Percentiles rank a stretch among this genome's conserved stretches.
Conservation (phyloP, 2,888 invertebrate species). For the Crocallis elinguaria region DNA sequence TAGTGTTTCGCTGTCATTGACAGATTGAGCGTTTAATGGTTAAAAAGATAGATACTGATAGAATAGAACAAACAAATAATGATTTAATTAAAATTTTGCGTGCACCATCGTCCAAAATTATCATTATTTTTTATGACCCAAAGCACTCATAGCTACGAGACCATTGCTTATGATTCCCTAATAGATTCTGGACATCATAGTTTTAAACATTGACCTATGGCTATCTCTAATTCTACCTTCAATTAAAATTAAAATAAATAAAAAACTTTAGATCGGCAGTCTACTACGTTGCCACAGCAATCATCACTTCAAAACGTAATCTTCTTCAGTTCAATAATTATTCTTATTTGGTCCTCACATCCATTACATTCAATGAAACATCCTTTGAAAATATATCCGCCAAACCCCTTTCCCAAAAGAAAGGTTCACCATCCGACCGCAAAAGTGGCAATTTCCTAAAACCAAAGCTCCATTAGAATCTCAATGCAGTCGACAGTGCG, state of each 20-base stretch:
- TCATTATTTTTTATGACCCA: no score
- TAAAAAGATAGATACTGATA: slow-evolving; percentile 4
- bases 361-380: slow-evolving; percentile 8
- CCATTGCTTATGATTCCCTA: no score
- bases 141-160: no score
- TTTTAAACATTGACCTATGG: no score
- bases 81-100: neutral
- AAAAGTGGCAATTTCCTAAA: slow-evolving; percentile 43
- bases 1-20: slow-evolving; percentile 11
- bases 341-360: neutral
- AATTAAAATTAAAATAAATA: no score
- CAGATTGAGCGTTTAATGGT: slow-evolving; percentile 6
- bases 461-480: slow-evolving; percentile 43
- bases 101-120: no score
- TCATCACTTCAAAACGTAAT: no score
- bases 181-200: no score
- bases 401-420: slow-evolving; percentile 19
- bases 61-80: neutral
- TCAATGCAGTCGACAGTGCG: slow-evolving; percentile 48
- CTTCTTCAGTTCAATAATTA: neutral
- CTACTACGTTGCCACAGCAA: no score
- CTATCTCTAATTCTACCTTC: no score
- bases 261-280: no score
- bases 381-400: slow-evolving; percentile 2
- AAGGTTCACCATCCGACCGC: slow-evolving; percentile 26